Percentiles rank a stretch among this genome's conserved stretches.
Evolutionary conservation across 2,797 vertebrate genomes (phyloP).

Genomic region (Poliocrania exsul): DNA sequence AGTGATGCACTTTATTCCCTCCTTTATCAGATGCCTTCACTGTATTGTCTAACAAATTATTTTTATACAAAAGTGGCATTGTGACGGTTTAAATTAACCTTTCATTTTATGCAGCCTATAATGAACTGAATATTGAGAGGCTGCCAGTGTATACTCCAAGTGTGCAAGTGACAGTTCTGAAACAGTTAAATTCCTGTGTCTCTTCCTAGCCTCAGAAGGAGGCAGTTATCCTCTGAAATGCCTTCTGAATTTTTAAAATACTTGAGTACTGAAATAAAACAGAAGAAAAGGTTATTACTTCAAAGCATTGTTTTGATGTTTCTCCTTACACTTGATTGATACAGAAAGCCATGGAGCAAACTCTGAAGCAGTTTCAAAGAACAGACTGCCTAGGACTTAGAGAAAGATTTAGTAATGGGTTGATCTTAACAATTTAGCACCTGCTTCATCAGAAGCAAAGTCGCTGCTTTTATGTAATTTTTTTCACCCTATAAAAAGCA

Average conservation of each 20-base stretch:
- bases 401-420: background rate
- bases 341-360: background rate
- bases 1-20: background rate
- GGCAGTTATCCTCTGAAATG: background rate
- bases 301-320: background rate
- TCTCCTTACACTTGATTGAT: background rate
- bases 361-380: background rate
- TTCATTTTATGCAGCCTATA: background rate
- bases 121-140: background rate
- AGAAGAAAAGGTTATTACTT: background rate
- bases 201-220: background rate
- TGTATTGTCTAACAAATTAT: background rate
- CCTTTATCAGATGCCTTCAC: background rate
- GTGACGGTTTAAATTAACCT: background rate
- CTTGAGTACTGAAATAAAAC: background rate
- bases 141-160: background rate
- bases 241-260: conserved; percentile 7
- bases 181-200: background rate
- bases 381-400: background rate
- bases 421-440: background rate
- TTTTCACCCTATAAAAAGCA: background rate
- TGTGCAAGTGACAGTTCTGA: background rate
- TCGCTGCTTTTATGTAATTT: background rate
- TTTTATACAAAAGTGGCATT: background rate
- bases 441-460: background rate